Base-by-base conservation (phyloP, 2,797 vertebrate species). In the Eleutherodactylus coqui region DNA sequence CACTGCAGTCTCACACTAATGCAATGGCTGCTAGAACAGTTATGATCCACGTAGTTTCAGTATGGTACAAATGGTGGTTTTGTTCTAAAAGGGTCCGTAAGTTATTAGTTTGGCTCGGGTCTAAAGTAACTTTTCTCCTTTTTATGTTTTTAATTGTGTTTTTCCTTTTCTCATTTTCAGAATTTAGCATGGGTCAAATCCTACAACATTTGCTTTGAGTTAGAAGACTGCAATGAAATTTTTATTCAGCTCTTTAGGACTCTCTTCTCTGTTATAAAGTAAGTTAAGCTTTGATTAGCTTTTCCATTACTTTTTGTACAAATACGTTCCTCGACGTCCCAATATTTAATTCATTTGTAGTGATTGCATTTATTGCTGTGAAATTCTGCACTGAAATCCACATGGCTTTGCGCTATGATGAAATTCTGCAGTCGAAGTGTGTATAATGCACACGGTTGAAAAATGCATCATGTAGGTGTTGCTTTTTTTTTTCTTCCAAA, bases 231-330 rank as follows among this genome's bases (percentile, higher is more conserved):
- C 94, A 99, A 99, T 88, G 98, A 99, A 93, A 99, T 99, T 95
- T 99, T 99, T 94, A 99, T 98, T 93, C 98, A 99, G 90, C 97
- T 99, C 93, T 99, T 99, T 95, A 99, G 97, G 92, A 98, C 97
- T 1, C 97, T 99, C 90, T 99, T 99, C 94, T 98, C 97, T 89
- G 98, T 99, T 90, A 98, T 98, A 92, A 98, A 97, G 97, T 97
- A 95, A 96, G 96, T 90, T 83, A 17, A 13, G 29, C 11, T n/a
- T 17, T 80, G 5, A 14, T 38, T 16, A 17, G 17, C 11, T 5
- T 60, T 17, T 60, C 32, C 21, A 27, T 8, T 6, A 3, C n/a
- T 60, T 29, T 64, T 3, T 2, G 13, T 64, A 32, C 14, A 64
- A 13, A 14, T 64, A 32, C 13, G 32, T 67, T 67, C 34, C 34